Conservation (phyloP, 2,113 vertebrate species). For the Litocranius walleri region DNA sequence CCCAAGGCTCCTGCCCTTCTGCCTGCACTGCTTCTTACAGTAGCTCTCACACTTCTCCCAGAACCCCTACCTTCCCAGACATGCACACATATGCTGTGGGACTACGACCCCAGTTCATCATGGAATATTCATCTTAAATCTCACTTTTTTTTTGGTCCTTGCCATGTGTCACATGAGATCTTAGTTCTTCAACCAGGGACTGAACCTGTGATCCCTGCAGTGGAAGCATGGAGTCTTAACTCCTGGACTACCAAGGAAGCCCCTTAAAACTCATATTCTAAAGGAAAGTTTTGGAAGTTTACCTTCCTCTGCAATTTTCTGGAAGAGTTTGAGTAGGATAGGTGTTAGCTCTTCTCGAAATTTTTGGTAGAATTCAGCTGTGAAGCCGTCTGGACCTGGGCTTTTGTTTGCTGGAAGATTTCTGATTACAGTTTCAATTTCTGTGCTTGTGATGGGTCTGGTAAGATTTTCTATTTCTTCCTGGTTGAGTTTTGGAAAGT, state of each 20-base stretch:
- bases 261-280: background rate
- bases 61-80: background rate
- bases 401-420: too few relatives aligned
- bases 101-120: background rate
- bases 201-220: background rate
- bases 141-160: background rate
- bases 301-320: too few relatives aligned
- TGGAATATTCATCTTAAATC: background rate
- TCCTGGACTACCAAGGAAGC: background rate
- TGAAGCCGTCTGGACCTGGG: too few relatives aligned
- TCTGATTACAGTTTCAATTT: too few relatives aligned
- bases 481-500: too few relatives aligned
- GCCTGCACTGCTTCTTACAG: background rate
- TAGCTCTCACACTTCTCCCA: background rate
- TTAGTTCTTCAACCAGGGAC: background rate
- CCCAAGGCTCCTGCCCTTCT: background rate
- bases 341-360: too few relatives aligned
- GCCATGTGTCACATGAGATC: background rate
- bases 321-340: too few relatives aligned
- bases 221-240: background rate
- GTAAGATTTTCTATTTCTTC: too few relatives aligned
- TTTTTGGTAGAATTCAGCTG: too few relatives aligned
- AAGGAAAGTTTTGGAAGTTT: background rate
- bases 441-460: too few relatives aligned
- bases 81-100: background rate